Conservation (phyloP, 1,140 invertebrate genomes). For the Drosophila simulans region DNA sequence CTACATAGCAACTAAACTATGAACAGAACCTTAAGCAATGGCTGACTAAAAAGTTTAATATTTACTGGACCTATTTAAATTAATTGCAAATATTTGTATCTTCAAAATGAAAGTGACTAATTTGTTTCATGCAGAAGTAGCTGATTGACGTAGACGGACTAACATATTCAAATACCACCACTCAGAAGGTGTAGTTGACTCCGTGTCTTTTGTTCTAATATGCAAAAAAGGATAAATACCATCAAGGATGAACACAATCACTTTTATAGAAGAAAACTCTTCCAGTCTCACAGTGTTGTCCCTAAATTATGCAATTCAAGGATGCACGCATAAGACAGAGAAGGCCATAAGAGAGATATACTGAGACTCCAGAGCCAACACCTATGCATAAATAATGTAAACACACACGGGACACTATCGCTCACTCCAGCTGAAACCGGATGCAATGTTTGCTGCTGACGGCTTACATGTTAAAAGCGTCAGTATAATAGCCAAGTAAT, state of each 20-base stretch:
- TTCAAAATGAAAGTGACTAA: constrained; percentile 3
- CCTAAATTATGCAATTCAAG: constrained; percentile 72
- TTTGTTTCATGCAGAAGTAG: constrained; percentile 29
- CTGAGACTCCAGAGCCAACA: constrained; percentile 52
- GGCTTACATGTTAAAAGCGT: constrained; percentile 74
- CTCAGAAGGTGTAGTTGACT: constrained; percentile 43
- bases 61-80: background rate
- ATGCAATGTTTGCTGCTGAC: constrained; percentile 54
- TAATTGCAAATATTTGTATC: background rate
- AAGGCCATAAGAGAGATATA: constrained; percentile 37
- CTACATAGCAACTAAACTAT: constrained; percentile 36
- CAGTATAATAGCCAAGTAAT: constrained; percentile 82
- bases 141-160: constrained; percentile 16
- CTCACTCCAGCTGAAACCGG: constrained; percentile 9
- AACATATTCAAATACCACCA: constrained; percentile 63
- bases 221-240: constrained; percentile 68
- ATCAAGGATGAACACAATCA: constrained; percentile 52
- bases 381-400: constrained; percentile 81
- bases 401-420: constrained; percentile 27
- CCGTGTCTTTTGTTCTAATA: constrained; percentile 56
- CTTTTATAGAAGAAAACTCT: background rate
- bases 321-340: constrained; percentile 54
- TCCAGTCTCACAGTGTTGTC: constrained; percentile 11
- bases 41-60: constrained; percentile 19
- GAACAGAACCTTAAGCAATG: constrained; percentile 48